Conservation (phyloP, 1,140 invertebrate species). For the Oscheius sp. region DNA sequence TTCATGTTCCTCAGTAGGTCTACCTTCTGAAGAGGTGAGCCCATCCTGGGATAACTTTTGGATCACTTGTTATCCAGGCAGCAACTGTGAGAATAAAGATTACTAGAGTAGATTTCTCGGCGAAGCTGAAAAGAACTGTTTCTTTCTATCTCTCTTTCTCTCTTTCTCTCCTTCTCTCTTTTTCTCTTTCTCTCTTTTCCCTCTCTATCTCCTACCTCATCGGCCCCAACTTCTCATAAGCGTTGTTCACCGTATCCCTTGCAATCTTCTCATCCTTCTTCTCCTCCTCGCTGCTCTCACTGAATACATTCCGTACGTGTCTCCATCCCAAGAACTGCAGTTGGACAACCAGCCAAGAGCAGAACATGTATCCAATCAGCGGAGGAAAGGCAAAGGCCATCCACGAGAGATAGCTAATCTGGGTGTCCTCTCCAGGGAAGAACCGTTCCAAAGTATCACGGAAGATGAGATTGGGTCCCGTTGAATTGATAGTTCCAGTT, state of each 20-base stretch:
- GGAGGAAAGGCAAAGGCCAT: slow-evolving; percentile 46
- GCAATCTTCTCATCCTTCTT: slow-evolving; percentile 19
- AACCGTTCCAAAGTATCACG: slow-evolving; percentile 67
- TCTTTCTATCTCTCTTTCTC: too few relatives aligned
- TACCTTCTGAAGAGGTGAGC: slow-evolving; percentile 23
- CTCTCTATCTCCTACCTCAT: slow-evolving; percentile 23
- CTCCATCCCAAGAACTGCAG: slow-evolving; percentile 34
- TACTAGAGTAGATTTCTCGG: slow-evolving; percentile 39
- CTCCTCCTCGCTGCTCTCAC: slow-evolving; percentile 17
- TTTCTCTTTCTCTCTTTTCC: too few relatives aligned
- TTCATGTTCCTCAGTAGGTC: too few relatives aligned
- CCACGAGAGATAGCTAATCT: slow-evolving; percentile 45
- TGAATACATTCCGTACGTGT: slow-evolving; percentile 31
- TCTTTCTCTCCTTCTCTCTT: too few relatives aligned
- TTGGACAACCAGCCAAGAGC: slow-evolving; percentile 41
- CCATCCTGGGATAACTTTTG: slow-evolving; percentile 46
- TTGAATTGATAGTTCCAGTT: slow-evolving; percentile 63
- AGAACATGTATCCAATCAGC: slow-evolving; percentile 44
- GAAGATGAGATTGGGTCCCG: slow-evolving; percentile 68
- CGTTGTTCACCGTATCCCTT: slow-evolving; percentile 11
- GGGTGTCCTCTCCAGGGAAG: slow-evolving; percentile 33
- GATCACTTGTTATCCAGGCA: slow-evolving; percentile 44
- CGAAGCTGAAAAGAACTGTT: slow-evolving; percentile 36
- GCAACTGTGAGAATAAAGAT: slow-evolving; percentile 32
- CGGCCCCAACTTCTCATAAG: slow-evolving; percentile 28